Evolutionary conservation across 1,140 invertebrate species (phyloP).

Genomic region (Parasteatoda tepidariorum): DNA sequence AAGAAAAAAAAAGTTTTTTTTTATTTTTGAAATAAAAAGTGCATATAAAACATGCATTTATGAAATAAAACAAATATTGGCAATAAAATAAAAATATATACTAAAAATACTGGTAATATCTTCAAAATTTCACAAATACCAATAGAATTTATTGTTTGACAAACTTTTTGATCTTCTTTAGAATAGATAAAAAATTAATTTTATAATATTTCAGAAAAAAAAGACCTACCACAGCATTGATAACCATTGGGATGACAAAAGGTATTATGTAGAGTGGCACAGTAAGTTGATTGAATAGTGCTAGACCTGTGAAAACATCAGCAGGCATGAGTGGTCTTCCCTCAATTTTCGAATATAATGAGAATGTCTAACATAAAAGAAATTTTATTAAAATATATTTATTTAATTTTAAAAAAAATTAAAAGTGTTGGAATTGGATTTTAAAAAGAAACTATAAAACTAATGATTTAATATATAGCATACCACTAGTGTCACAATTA

Average conservation of each 20-base stretch:
- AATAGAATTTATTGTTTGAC: too few species aligned
- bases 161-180: too few species aligned
- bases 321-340: constrained; percentile 74
- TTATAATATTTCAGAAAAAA: too few species aligned
- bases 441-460: neutral
- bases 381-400: neutral
- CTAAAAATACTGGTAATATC: too few species aligned
- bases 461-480: constrained; percentile 1
- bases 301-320: constrained; percentile 80
- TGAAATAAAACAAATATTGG: too few species aligned
- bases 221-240: constrained; percentile 77
- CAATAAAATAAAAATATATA: too few species aligned
- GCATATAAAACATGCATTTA: too few species aligned
- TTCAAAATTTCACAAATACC: too few species aligned
- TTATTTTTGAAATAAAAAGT: too few species aligned
- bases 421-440: neutral
- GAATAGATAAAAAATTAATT: too few species aligned
- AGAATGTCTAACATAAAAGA: constrained; percentile 73
- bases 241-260: constrained; percentile 81
- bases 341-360: constrained; percentile 68
- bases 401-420: neutral
- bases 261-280: constrained; percentile 84
- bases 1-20: too few species aligned
- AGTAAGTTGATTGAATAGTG: constrained; percentile 83
- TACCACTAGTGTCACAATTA: constrained; percentile 77